Evolutionary conservation across 2,888 invertebrate genomes (phyloP), one percentile per base, ranked within the genome.

Genomic region (Philereme transversata): DNA sequence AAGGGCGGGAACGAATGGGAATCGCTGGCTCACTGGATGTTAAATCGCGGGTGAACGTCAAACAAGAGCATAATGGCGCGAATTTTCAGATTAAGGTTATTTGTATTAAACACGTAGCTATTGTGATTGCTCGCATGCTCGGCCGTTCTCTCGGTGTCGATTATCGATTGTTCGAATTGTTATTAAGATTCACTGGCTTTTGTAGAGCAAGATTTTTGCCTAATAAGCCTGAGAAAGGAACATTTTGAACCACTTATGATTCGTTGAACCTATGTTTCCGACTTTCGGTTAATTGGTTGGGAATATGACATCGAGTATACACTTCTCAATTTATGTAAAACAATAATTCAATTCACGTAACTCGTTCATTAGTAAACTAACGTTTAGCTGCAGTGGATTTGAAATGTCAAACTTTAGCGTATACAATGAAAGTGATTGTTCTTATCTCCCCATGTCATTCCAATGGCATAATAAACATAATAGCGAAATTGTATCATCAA

Each of bases 61-160:
- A 86, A 84, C 85, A 82, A 82, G 84, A 84, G 81, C 78, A 76
- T 76, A 78, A 78, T 76, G 79, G 75, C 76, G 78, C 75, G 81
- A 83, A 79, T 68, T 77, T 75, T 65, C 74, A 85, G 87, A 87
- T 87, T 84, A 86, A 83, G 79, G 82, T 84, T 90, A 87, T 90
- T 89, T 88, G 86, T 84, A 80, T 76, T 82, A 88, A 88, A 88
- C 88, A 86, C 77, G 79, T 70, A 74, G 73, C 75, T 76, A 73
- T 88, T 88, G 85, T 87, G 74, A 66, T 64, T 81, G 83, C 70
- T 76, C 83, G 77, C 79, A 69, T 79, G 82, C 81, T 77, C 77
- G 75, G 75, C 64, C 79, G 79, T 74, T 70, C 73, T 68, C 67
- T 67, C 73, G 72, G 75, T 77, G 83, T 81, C 78, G 75, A 76